Conservation (phyloP, 2,797 vertebrate species). For the Darevskia mixta region DNA sequence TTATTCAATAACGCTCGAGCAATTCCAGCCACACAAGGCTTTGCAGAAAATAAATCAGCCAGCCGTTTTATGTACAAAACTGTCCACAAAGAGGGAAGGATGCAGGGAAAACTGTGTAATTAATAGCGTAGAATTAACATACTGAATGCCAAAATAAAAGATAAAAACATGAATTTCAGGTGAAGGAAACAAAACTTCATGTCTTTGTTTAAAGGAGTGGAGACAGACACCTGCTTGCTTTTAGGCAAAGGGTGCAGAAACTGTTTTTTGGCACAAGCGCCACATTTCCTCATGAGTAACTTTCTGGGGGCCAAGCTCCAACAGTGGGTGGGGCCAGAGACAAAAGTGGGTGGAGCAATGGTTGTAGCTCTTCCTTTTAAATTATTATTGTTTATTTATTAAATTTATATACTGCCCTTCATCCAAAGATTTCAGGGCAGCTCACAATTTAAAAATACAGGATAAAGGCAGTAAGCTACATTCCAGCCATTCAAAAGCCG, state of each 20-base stretch:
- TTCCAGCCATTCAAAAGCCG: too few species aligned
- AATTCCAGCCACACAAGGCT: conserved; percentile 16
- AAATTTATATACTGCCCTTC: too few species aligned
- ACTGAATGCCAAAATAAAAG: not conserved
- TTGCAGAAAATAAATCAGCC: conserved; percentile 28
- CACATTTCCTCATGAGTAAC: too few species aligned
- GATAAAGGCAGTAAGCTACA: too few species aligned
- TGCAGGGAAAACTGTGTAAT: not conserved
- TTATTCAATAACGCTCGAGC: conserved; percentile 21
- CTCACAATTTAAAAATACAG: too few species aligned
- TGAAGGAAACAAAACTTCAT: not conserved
- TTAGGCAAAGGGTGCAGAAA: not conserved
- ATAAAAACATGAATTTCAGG: not conserved
- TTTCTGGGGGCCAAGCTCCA: too few species aligned
- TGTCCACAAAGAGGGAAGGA: not conserved
- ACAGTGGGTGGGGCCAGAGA: too few species aligned
- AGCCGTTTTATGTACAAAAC: conserved; percentile 1
- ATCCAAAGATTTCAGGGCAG: too few species aligned
- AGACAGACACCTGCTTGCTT: not conserved
- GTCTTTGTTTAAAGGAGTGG: not conserved
- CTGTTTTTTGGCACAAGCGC: too few species aligned
- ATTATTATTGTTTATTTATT: too few species aligned
- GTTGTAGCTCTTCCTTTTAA: too few species aligned
- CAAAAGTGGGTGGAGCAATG: too few species aligned
- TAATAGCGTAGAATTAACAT: not conserved